Base-by-base conservation (phyloP, 2,113 vertebrate species). In the Rynchops niger region DNA sequence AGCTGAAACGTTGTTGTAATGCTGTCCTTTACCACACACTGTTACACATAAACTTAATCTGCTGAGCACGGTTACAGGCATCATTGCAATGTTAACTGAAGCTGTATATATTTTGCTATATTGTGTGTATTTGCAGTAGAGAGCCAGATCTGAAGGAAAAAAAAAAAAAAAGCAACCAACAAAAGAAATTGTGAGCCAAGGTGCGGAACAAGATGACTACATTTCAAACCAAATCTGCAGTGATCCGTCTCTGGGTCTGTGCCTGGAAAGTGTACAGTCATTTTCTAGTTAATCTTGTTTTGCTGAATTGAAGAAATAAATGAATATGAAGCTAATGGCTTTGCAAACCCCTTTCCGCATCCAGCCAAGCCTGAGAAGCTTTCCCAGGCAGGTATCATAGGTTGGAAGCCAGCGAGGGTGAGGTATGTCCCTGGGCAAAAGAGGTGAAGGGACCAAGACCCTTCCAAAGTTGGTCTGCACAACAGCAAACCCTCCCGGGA, bases 81-180 rank as follows among this genome's bases (percentile, higher is more conserved):
- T 93, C 87, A 22, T 94, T 94, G 81, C 88, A 92, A 67, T 93
- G 89, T 97, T 96, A 94, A 94, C 97, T 92, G 86, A 66, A 97
- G 96, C 90, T 97, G 92, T 97, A 94, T 93, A 95, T 98, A 97
- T 97, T 97, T 97, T 19, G 95, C 97, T 95, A 11, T 97, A 66
- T 97, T 96, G 86, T 97, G 86, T 94, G 88, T 97, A 92, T 96
- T 97, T 97, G 96, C 90, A 71, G 91, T 95, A 95, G 95, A 96
- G 93, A 91, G 70, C 74, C 79, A 97, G 84, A 95, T 86, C 49
- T 92, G 83, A 89, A 91, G 83, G 2, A 47, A 70, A 91, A 73
- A 70, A 71, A 53, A 63, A 55, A 34, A 9, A 40, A 65, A 29
- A 69, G 22, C 40, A 58, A n/a, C 17, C 36, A 6, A 79, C 86